A percentile compares a stretch with the other conserved stretches of the same genome.
phyloP scores from a whole-genome alignment of 2,797 vertebrate species.

The Labeo calbasu region DNA sequence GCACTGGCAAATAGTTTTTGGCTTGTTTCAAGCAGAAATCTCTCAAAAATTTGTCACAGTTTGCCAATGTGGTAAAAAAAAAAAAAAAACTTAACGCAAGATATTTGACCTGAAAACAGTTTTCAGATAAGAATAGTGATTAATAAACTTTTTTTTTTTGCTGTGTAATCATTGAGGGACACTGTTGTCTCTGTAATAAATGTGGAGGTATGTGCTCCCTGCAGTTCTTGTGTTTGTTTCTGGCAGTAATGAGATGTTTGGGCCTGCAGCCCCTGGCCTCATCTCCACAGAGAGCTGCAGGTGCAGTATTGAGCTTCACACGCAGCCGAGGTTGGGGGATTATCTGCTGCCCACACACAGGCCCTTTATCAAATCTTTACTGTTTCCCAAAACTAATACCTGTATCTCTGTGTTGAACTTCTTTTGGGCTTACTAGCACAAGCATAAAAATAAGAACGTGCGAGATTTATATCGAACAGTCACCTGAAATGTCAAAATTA shows the following conservation, averaged over 20 bases:
- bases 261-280: conserved; percentile 58
- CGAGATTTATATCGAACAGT: neutral
- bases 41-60: neutral
- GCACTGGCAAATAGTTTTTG: too few relatives aligned
- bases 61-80: too few relatives aligned
- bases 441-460: neutral
- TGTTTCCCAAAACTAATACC: neutral
- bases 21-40: neutral
- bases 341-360: conserved; percentile 16
- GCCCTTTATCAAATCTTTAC: conserved; percentile 28
- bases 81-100: neutral
- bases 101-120: neutral
- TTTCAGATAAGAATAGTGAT: neutral
- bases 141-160: neutral
- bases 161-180: neutral
- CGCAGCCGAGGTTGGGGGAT: conserved; percentile 37
- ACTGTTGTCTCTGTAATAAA: neutral
- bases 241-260: conserved; percentile 70
- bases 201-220: conserved; percentile 6
- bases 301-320: conserved; percentile 35
- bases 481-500: neutral
- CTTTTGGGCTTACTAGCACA: neutral
- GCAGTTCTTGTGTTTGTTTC: conserved; percentile 58
- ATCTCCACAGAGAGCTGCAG: conserved; percentile 61
- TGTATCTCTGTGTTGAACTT: conserved; percentile 7